A percentile compares a stretch with the other conserved stretches of the same genome.
These are phyloP conservation scores for Rhamnusium bicolor DNA, from an alignment of 2,888 invertebrate genomes.

Conservation along the genomic window DNA sequence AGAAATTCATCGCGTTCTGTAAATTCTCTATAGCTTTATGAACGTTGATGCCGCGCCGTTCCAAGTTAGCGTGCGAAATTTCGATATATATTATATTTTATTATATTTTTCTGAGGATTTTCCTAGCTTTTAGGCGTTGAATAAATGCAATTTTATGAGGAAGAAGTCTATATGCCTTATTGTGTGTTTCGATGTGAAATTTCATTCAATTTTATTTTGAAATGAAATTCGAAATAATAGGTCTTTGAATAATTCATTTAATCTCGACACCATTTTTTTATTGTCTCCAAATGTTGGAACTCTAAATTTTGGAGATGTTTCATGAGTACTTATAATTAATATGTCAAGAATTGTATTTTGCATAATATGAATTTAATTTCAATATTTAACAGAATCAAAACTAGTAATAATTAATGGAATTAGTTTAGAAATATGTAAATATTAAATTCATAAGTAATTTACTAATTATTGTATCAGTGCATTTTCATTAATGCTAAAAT, in stretches of 20 bases:
- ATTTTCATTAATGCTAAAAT: too few species aligned
- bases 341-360: too few species aligned
- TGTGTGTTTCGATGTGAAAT: conserved; percentile 12
- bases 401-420: too few species aligned
- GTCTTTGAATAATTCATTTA: conserved; percentile 15
- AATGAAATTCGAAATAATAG: conserved; percentile 22
- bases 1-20: background rate
- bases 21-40: background rate
- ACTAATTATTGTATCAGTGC: too few species aligned
- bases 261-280: background rate
- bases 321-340: too few species aligned
- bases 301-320: background rate
- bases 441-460: too few species aligned
- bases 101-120: background rate
- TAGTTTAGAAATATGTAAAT: too few species aligned
- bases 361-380: too few species aligned
- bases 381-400: too few species aligned
- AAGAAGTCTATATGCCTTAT: background rate
- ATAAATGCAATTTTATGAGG: conserved; percentile 8
- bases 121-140: conserved; percentile 3
- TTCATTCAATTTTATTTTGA: background rate
- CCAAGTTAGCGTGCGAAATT: background rate
- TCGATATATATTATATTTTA: background rate
- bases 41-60: background rate
- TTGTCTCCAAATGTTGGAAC: background rate